A percentile compares a stretch with the other conserved stretches of the same genome.
Conservation (phyloP, 2,888 invertebrate species). For the Tolmerus cingulatus region DNA sequence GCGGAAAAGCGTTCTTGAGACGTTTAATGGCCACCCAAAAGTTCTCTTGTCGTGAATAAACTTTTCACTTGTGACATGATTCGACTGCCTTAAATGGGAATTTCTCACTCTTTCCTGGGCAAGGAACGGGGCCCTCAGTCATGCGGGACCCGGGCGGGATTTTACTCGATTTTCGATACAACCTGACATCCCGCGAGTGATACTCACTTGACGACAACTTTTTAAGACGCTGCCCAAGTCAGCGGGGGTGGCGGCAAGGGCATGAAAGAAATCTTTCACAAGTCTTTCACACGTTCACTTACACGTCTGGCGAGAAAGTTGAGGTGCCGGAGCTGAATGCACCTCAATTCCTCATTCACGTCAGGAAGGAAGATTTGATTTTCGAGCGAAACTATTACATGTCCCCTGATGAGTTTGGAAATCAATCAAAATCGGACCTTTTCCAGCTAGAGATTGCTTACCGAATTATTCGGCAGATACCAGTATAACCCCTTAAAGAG, state of each 20-base stretch:
- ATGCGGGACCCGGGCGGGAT: not conserved
- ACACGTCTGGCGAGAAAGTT: not conserved
- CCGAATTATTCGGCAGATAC: not conserved
- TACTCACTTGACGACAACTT: slow-evolving; percentile 11
- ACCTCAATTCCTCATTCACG: not conserved
- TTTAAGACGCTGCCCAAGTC: not conserved
- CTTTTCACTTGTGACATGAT: slow-evolving; percentile 28
- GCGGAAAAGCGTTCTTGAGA: slow-evolving; percentile 19
- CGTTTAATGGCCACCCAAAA: slow-evolving; percentile 19
- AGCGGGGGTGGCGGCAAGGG: not conserved
- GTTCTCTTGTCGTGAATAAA: slow-evolving; percentile 30
- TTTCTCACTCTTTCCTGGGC: not conserved
- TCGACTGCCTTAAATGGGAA: slow-evolving; percentile 6
- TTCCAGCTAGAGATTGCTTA: not conserved
- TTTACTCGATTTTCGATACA: not conserved
- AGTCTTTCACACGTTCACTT: not conserved
- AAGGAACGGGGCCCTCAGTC: not conserved
- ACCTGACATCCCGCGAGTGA: slow-evolving; percentile 1
- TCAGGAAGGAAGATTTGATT: not conserved
- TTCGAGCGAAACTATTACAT: not conserved
- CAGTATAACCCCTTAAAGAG: not conserved
- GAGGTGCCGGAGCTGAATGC: not conserved
- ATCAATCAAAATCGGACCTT: not conserved
- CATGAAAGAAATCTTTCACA: not conserved
- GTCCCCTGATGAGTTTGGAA: not conserved